Evolutionary conservation across 2,888 invertebrate species (phyloP).

Genomic region (Xanthia togata): DNA sequence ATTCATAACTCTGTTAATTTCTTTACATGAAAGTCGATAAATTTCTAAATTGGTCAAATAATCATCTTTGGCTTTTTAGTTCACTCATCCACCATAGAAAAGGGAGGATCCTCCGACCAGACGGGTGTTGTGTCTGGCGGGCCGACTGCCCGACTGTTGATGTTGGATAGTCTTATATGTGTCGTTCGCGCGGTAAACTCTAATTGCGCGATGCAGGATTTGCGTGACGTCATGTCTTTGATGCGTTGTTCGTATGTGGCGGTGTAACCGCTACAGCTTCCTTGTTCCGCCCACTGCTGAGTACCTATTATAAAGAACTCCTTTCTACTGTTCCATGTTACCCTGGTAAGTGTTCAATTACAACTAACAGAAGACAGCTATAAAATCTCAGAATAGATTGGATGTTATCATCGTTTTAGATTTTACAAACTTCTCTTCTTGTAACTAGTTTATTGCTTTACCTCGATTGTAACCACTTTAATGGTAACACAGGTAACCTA

Average conservation of each 20-base stretch:
- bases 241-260: no score
- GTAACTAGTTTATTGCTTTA: background rate
- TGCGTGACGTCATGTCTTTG: no score
- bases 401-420: background rate
- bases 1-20: background rate
- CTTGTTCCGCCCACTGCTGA: background rate
- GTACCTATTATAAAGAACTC: background rate
- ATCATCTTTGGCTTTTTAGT: background rate
- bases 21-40: background rate
- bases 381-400: background rate
- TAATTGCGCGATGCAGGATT: no score
- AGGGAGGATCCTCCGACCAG: no score
- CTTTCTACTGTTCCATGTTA: background rate
- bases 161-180: no score
- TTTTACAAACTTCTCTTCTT: background rate
- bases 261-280: no score
- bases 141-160: no score
- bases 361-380: background rate
- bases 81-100: no score
- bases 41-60: background rate
- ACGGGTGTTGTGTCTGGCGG: no score
- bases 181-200: no score
- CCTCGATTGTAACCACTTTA: background rate
- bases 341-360: slow-evolving; percentile 6
- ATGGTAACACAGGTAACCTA: background rate